Base-by-base conservation (phyloP, 1,140 invertebrate species). In the Dysdera silvatica region DNA sequence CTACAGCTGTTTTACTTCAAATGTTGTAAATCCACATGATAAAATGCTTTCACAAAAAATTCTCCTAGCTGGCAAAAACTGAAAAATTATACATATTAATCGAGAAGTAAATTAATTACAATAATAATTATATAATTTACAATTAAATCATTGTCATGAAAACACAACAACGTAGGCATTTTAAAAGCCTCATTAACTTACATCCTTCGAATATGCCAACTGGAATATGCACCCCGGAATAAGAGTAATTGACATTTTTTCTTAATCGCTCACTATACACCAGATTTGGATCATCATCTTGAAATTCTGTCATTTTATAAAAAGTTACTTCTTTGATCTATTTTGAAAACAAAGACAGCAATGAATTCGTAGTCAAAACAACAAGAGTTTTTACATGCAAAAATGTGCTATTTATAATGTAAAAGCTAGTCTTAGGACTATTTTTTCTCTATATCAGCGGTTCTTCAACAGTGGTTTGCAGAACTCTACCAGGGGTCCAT, bases 171-270 rank as follows among this genome's bases (percentile, higher is more conserved):
- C 23, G 23, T 18, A 4, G 16, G 8, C n/a, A 45, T 56, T 29
- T 18, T 52, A 60, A 28, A 24, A 32, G 8, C 16, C 10, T 12
- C 12, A 56, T 14, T 28, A 20, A 52, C 63, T 57, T 53, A 68
- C 67, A 66, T 68, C 59, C 45, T 54, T 68, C 60, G 49, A 28
- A 68, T 16, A 68, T 68, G 47, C 67, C 67, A 14, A 68, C 58
- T 43, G 67, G 67, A 53, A 68, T 67, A n/a, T 68, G 67, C 3
- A 67, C 67, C n/a, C 58, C 67, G 24, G 67, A 68, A 18, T 58
- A 61, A 24, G 24, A 20, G 35, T 18, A 41, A 65, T 67, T 67
- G 0, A 67, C 56, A 16, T 26, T 47, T 33, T 57, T 65, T 26
- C 54, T 67, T n/a, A 65, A 67, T 51, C 65, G 58, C 16, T 60